These are phyloP conservation scores for Nemoura dubitans DNA, from an alignment of 2,888 invertebrate species.

Conservation along the genomic window DNA sequence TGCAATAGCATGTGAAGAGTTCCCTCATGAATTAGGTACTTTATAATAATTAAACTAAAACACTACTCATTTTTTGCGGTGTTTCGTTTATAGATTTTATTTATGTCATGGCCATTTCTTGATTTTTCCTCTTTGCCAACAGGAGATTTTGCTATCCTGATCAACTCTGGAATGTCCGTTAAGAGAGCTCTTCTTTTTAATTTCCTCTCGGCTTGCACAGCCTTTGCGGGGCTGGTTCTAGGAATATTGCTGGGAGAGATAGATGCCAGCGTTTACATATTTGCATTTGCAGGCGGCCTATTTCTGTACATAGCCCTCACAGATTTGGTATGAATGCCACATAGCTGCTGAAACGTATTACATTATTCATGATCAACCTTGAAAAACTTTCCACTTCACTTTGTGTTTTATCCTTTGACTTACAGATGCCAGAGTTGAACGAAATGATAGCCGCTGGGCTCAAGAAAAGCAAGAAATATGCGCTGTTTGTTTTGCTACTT, in stretches of 20 bases:
- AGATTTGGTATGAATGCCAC: slow-evolving; percentile 63
- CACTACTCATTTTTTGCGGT: not conserved
- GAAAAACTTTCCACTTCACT: not conserved
- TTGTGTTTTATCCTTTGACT: not conserved
- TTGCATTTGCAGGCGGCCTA: slow-evolving; percentile 69
- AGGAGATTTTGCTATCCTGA: slow-evolving; percentile 70
- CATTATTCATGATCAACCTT: no score
- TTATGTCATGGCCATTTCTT: no score
- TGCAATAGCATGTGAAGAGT: slow-evolving; percentile 69
- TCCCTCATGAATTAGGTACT: slow-evolving; percentile 69
- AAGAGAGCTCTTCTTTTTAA: slow-evolving; percentile 67
- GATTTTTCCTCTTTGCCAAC: no score
- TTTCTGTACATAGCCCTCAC: slow-evolving; percentile 69
- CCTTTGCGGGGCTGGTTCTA: slow-evolving; percentile 64
- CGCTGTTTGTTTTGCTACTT: slow-evolving; percentile 43
- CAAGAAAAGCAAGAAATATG: slow-evolving; percentile 38
- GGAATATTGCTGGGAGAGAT: slow-evolving; percentile 65
- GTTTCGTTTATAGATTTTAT: not conserved
- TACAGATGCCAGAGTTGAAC: slow-evolving; percentile 51
- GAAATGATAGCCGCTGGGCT: slow-evolving; percentile 50
- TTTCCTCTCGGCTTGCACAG: slow-evolving; percentile 64
- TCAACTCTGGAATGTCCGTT: slow-evolving; percentile 67
- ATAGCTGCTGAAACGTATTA: no score
- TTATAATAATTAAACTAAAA: not conserved
- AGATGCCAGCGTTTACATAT: slow-evolving; percentile 63